These are phyloP conservation scores for Halisarca cf. caerulea DNA, from an alignment of 37 sponge, comb jelly and placozoan species.

Conservation along the genomic window DNA sequence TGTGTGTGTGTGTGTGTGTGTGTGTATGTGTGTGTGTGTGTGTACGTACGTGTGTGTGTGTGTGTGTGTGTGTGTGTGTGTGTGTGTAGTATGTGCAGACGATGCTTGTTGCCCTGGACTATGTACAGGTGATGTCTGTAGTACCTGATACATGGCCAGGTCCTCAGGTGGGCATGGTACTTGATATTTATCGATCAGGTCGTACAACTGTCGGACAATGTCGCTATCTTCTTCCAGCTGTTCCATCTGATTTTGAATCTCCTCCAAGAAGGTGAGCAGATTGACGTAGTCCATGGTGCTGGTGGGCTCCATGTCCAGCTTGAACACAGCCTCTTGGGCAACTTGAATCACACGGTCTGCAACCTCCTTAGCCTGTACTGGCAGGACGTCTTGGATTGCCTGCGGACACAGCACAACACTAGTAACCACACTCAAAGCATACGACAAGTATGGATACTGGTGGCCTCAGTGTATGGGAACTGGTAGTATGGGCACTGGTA, in stretches of 20 bases:
- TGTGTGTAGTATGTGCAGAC: not conserved
- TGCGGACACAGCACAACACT: no score
- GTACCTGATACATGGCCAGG: constrained; percentile 84
- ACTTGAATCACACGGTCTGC: constrained; percentile 76
- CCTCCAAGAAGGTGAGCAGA: constrained; percentile 80
- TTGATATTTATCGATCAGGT: constrained; percentile 85
- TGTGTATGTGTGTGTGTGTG: not conserved
- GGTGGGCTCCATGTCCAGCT: constrained; percentile 82
- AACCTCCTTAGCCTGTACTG: constrained; percentile 77
- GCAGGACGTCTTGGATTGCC: constrained; percentile 84
- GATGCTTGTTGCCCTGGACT: no score
- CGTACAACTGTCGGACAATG: constrained; percentile 86
- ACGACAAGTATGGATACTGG: no score
- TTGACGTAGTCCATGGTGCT: constrained; percentile 91
- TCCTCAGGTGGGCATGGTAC: constrained; percentile 96
- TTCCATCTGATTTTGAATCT: constrained; percentile 74
- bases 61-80: constrained; percentile 10
- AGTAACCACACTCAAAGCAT: no score
- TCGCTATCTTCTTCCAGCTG: constrained; percentile 75
- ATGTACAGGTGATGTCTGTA: no score
- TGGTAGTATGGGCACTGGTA: no score
- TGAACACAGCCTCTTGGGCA: constrained; percentile 85
- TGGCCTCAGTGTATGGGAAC: no score
- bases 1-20: constrained; percentile 1
- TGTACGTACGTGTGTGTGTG: constrained; percentile 1